Evolutionary conservation across 2,888 invertebrate species (phyloP), one percentile per base, ranked within the genome.

Genomic region (Cataglyphis livida): DNA sequence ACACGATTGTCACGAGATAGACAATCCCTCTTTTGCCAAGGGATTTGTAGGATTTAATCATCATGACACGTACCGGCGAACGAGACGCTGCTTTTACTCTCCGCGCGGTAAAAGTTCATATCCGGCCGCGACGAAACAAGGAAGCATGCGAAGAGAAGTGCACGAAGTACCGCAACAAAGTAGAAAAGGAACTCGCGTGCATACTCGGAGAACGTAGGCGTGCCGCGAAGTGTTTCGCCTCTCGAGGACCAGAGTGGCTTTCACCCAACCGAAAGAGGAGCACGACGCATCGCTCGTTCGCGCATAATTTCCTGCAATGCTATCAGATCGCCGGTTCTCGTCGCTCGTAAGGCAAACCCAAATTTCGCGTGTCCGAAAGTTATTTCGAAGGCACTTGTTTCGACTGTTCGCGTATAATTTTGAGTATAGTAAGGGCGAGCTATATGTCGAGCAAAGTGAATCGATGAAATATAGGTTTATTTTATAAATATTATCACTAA

Each of bases 201-300:
- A 73, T 61, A 10, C 38, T n/a, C 44, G 59, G 70, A 81, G 44
- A 70, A 89, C 88, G 89, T 89, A 87, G 89, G 88, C 89, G 89
- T 82, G 61, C 59, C 84, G 66, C 62, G 59, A 61, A 85, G 84
- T 83, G 87, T 90, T 88, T 88, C 88, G 85, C 84, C 83, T 84
- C 71, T 84, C 59, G 57, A 75, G 74, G 65, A 78, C 84, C 75
- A 82, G 85, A 81, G 84, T 78, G 82, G 86, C 90, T 90, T 88
- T 89, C 89, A 89, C 88, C 51, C 84, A 32, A 32, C 74, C 74
- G 83, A 82, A 84, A 84, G 85, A 89, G 83, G 84, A 85, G 79
- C 85, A 62, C 84, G 83, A 85, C 83, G 73, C 79, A 57, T 68
- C 68, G 59, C 54, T 18, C 64, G 59, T 88, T 76, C 54, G 74